Evolutionary conservation across 2,888 invertebrate species (phyloP), one percentile per base, ranked within the genome.

Genomic region (Proisotoma minuta): DNA sequence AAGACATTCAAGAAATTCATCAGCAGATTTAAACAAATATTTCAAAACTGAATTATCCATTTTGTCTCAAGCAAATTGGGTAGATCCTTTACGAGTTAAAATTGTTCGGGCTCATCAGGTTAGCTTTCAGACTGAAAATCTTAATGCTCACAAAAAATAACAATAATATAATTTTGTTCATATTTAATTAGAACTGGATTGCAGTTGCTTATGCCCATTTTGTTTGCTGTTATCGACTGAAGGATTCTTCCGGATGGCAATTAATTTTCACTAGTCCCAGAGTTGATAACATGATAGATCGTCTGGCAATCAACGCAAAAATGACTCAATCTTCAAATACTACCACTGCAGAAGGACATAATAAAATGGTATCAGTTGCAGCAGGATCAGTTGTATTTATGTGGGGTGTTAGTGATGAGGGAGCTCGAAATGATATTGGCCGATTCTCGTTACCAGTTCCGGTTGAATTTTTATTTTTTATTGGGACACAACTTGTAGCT

Each of bases 221-320:
- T 80, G 91, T 97, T 23, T 90, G 91, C 63, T 94, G 96, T 76
- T 98, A 94, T 78, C 84, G 96, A 76, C 84, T 97, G 76, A 96
- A 95, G 79, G 97, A 98, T 78, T 92, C 94, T 0, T 91, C 90
- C 72, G 97, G 97, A 4, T 98, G 97, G 97, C 93, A 94, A 76
- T 85, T 91, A 75, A 88, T 91, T 10, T 97, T 96, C 80, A 93
- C 91, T 59, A 94, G 95, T 68, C 91, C 94, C 0, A 88, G 91
- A 68, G 89, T 96, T 76, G 93, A 94, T 74, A 85, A 86, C 2
- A 84, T 86, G 12, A 92, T 98, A 73, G 94, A 95, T 77, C 83
- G 95, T 62, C 89, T 97, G 73, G 96, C 97, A 1, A 85, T 97
- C 69, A 94, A 95, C 75, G 80, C 82, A 52, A 70, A 73, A 59